Evolutionary conservation across 2,113 vertebrate species (phyloP).

Genomic region (Onychorhynchus coronatus): DNA sequence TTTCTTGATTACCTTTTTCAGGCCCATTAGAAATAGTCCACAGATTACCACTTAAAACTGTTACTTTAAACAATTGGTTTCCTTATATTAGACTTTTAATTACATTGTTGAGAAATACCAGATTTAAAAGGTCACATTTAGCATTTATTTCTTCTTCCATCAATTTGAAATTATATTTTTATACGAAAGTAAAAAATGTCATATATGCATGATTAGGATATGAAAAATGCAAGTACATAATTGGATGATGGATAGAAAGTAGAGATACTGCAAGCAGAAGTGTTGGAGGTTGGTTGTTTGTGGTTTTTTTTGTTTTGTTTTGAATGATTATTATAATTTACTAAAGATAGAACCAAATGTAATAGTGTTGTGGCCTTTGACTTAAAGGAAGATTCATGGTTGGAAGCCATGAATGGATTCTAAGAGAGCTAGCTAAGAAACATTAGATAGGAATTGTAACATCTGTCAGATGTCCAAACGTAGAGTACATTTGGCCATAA

Average conservation of each 20-base stretch:
- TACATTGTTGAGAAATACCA: background rate
- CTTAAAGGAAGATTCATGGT: conserved; percentile 31
- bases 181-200: background rate
- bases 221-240: background rate
- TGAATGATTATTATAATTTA: background rate
- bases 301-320: background rate
- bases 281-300: background rate
- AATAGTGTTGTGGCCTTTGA: background rate
- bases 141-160: background rate
- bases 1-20: background rate
- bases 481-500: conserved; percentile 35
- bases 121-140: background rate
- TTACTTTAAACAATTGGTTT: background rate
- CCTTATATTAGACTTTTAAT: background rate
- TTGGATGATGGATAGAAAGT: background rate
- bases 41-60: background rate
- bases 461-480: conserved; percentile 55
- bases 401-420: conserved; percentile 47
- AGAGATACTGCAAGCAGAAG: background rate
- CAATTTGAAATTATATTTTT: background rate
- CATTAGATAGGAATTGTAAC: conserved; percentile 43
- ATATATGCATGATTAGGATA: background rate
- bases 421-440: conserved; percentile 42
- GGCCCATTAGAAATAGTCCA: background rate
- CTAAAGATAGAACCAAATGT: background rate